Conservation (phyloP, 2,888 invertebrate species). For the Polyommatus icarus region DNA sequence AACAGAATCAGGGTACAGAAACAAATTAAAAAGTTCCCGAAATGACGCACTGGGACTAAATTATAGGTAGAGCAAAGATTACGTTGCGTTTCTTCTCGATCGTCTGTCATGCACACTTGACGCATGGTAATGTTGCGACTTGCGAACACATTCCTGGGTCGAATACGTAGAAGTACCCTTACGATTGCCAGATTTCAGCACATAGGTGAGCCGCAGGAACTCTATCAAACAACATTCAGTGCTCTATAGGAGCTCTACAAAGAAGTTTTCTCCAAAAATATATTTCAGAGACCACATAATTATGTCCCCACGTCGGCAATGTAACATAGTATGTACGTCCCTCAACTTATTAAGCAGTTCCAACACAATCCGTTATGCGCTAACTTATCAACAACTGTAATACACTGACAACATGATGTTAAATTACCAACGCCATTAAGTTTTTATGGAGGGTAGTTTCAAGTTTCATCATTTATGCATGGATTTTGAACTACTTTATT, state of each 20-base stretch:
- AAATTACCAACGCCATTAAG: slow-evolving; percentile 31
- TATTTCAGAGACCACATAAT: too few species aligned
- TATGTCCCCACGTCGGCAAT: not conserved
- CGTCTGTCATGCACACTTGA: too few species aligned
- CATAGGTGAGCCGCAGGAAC: not conserved
- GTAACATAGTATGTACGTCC: not conserved
- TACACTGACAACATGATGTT: slow-evolving; percentile 32
- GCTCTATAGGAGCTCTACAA: not conserved
- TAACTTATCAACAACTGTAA: slow-evolving; percentile 41
- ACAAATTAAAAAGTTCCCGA: too few species aligned
- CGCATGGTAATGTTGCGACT: not conserved
- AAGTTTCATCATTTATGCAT: not conserved
- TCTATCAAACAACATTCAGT: not conserved
- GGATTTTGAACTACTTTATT: not conserved
- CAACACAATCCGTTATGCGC: slow-evolving; percentile 42
- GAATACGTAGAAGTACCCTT: not conserved
- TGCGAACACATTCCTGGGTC: not conserved
- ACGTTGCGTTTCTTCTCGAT: too few species aligned
- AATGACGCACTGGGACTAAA: too few species aligned
- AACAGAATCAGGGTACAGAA: too few species aligned
- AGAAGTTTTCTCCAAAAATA: not conserved
- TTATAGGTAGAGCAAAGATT: too few species aligned
- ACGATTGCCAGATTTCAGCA: too few species aligned
- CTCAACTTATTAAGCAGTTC: not conserved
- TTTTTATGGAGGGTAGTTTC: slow-evolving; percentile 25